These are phyloP conservation scores for Stegophylla sp. DNA, from an alignment of 2,888 invertebrate species.

Conservation along the genomic window DNA sequence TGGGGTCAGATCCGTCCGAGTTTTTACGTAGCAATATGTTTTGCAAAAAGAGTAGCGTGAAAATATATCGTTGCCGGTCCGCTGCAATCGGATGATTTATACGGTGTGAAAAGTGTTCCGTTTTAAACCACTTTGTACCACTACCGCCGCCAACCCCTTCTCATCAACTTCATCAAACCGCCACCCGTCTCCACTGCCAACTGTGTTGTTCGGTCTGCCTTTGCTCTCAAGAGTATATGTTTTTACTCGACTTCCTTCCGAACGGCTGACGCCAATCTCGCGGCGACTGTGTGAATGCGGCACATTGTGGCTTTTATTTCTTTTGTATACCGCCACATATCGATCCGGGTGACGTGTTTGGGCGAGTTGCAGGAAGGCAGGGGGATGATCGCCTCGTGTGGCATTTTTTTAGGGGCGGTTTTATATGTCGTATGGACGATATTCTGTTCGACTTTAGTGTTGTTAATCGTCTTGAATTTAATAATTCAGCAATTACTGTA, in stretches of 20 bases:
- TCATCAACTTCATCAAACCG: slow-evolving; percentile 9
- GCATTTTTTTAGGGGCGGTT: too few relatives aligned
- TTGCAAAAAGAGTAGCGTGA: slow-evolving; percentile 48
- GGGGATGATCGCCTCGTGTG: too few relatives aligned
- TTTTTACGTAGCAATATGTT: slow-evolving; percentile 52
- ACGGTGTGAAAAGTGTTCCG: slow-evolving; percentile 46
- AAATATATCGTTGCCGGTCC: slow-evolving; percentile 46
- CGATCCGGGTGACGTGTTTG: too few relatives aligned
- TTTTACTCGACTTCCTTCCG: slow-evolving; percentile 2
- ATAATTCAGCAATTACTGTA: too few relatives aligned
- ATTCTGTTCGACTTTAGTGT: too few relatives aligned
- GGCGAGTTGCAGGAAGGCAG: too few relatives aligned
- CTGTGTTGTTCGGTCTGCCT: not conserved
- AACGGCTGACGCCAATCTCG: slow-evolving; percentile 10
- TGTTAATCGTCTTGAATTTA: too few relatives aligned
- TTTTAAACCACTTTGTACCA: slow-evolving; percentile 51
- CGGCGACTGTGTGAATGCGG: too few relatives aligned
- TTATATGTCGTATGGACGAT: too few relatives aligned
- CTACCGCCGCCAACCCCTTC: not conserved
- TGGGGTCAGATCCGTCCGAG: slow-evolving; percentile 41
- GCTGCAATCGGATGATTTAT: slow-evolving; percentile 50
- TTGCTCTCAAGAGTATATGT: not conserved
- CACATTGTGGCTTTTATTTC: too few relatives aligned
- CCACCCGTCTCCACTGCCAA: not conserved
- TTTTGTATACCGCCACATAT: too few relatives aligned